Evolutionary conservation across 1,140 invertebrate species (phyloP).

Genomic region (Dinothrombium tinctorium): DNA sequence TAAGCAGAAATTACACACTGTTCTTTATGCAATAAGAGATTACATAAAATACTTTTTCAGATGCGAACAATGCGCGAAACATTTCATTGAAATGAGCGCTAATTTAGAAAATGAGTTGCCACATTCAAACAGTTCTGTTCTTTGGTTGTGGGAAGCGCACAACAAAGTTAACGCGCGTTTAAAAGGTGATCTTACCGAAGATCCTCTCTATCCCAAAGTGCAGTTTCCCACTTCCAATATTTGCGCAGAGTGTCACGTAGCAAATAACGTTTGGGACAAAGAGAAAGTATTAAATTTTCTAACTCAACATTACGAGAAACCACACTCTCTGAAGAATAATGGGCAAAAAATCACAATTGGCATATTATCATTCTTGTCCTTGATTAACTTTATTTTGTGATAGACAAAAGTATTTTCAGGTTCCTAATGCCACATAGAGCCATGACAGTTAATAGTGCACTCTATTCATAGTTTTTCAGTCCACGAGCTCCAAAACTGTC

Average conservation of each 20-base stretch:
- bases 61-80: slow-evolving; percentile 58
- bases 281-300: neutral
- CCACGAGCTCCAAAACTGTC: too few relatives aligned
- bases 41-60: slow-evolving; percentile 86
- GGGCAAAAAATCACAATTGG: too few relatives aligned
- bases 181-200: slow-evolving; percentile 62
- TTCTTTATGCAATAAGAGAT: slow-evolving; percentile 55
- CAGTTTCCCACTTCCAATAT: slow-evolving; percentile 49
- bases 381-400: too few relatives aligned
- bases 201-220: slow-evolving; percentile 62
- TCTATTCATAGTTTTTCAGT: too few relatives aligned
- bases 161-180: slow-evolving; percentile 75
- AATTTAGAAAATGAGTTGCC: slow-evolving; percentile 34
- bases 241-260: slow-evolving; percentile 37
- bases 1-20: slow-evolving; percentile 26
- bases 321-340: too few relatives aligned
- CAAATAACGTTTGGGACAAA: neutral
- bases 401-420: too few relatives aligned
- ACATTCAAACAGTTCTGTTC: slow-evolving; percentile 41
- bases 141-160: slow-evolving; percentile 87
- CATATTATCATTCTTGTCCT: too few relatives aligned
- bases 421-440: too few relatives aligned
- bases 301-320: neutral
- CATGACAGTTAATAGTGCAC: too few relatives aligned
- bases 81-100: slow-evolving; percentile 56